A percentile compares a stretch with the other conserved stretches of the same genome.
Evolutionary conservation across 2,888 invertebrate genomes (phyloP).

Genomic region (Ceratothoa steindachneri): DNA sequence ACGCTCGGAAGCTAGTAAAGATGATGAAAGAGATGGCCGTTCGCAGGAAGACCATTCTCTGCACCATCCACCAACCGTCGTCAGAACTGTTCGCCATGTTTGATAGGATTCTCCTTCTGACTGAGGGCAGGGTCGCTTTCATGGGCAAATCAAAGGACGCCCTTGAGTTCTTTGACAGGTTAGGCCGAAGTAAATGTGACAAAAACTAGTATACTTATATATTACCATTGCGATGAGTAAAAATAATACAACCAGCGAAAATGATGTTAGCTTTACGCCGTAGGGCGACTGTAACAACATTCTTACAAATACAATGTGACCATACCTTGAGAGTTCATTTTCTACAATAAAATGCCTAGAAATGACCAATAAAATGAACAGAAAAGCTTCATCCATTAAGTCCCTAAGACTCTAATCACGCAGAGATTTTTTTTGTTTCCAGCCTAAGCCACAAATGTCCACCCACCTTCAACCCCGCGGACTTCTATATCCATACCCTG

Average conservation of each 20-base stretch:
- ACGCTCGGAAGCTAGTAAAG: slow-evolving; percentile 53
- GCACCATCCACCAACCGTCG: slow-evolving; percentile 92
- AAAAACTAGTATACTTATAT: too few species aligned
- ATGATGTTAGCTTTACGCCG: too few species aligned
- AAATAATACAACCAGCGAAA: too few species aligned
- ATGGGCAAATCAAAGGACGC: slow-evolving; percentile 55
- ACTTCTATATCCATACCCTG: slow-evolving; percentile 56
- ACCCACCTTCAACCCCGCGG: slow-evolving; percentile 56
- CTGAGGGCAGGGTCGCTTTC: slow-evolving; percentile 58
- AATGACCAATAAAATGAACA: too few species aligned
- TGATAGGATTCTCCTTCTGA: slow-evolving; percentile 56
- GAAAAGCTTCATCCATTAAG: too few species aligned
- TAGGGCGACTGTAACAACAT: too few species aligned
- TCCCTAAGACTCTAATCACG: too few species aligned
- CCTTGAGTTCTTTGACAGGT: slow-evolving; percentile 53
- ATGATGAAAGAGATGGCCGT: slow-evolving; percentile 53
- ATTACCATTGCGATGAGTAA: too few species aligned
- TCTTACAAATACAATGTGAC: too few species aligned
- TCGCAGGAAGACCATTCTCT: slow-evolving; percentile 79
- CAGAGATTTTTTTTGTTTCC: slow-evolving; percentile 51
- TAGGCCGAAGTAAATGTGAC: too few species aligned
- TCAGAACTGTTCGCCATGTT: slow-evolving; percentile 86
- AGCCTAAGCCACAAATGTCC: slow-evolving; percentile 53
- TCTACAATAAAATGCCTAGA: too few species aligned
- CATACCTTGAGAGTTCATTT: too few species aligned